Conservation (phyloP, 2,113 vertebrate species). For the Cairina moschata region DNA sequence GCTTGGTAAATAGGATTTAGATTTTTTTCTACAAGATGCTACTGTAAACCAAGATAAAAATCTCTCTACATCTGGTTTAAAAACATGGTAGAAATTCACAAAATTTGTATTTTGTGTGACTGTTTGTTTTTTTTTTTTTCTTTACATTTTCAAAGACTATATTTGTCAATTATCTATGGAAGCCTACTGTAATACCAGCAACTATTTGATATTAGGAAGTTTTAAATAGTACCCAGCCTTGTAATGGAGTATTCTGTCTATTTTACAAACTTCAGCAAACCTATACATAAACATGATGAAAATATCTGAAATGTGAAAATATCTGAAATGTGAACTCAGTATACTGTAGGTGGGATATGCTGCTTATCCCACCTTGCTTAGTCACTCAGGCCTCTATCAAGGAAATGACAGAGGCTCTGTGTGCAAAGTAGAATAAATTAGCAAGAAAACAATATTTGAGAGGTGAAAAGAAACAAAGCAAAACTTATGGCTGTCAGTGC, state of each 20-base stretch:
- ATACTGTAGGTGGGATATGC: neutral
- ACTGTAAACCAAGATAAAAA: neutral
- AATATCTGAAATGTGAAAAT: constrained; percentile 28
- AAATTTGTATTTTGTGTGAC: neutral
- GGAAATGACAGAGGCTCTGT: constrained; percentile 13
- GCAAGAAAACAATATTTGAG: constrained; percentile 13
- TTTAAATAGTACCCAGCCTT: constrained; percentile 41
- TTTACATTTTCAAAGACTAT: neutral
- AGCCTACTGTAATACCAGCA: neutral
- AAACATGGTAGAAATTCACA: neutral
- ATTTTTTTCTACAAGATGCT: neutral
- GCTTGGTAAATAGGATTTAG: neutral
- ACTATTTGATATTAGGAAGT: constrained; percentile 3
- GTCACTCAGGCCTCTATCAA: neutral
- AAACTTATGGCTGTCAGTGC: neutral
- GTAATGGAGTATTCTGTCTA: neutral
- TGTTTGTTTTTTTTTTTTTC: neutral
- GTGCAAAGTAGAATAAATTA: neutral
- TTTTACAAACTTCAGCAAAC: constrained; percentile 32
- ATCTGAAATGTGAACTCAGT: neutral
- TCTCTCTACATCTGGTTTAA: neutral
- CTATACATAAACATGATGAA: constrained; percentile 54
- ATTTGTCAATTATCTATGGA: neutral
- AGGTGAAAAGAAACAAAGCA: constrained; percentile 11
- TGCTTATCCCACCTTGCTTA: constrained; percentile 25